Base-by-base conservation (phyloP, 2,888 invertebrate genomes). In the Philonicus albiceps region DNA sequence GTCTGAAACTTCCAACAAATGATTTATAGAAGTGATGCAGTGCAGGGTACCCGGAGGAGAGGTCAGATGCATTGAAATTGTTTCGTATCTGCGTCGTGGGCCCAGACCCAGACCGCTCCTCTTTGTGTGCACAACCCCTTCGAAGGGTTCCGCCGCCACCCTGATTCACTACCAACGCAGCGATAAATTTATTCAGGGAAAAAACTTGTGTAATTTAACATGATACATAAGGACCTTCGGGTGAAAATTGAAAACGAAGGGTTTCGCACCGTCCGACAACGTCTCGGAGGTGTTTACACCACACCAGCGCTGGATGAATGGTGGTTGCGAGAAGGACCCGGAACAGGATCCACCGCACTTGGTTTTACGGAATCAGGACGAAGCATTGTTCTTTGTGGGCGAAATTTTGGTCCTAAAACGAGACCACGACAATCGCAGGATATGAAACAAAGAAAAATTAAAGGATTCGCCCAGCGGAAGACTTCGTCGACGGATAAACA, bases 11-110 rank as follows among this genome's bases (percentile, higher is more conserved):
- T 84, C 84, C 84, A 84, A 84, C 84, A 84, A 73, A 84, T 84
- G 84, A 84, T 84, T 84, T 84, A 84, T 84, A 84, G 84, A 43
- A 84, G 73, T 84, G 84, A 84, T 84, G 84, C 84, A 84, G 84
- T 84, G 84, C 84, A 73, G 84, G 84, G 73, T 30, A 73, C 84
- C 84, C 84, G 73, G 73, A 84, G 84, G 73, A 84, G 84, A 73
- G 84, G 84, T 84, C 84, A 84, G 73, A 84, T 84, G 84, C 84
- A 84, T 84, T 84, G 72, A 73, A 84, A 73, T 84, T 84, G 73
- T 84, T 84, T 73, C 73, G 84, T 37, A 73, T 84, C 73, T 73
- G 73, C 73, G 73, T 43, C 8, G 43, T 43, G 43, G 84, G 22
- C 53, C 81, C 13, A 37, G 34, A 37, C 40, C 43, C 76, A 13